Evolutionary conservation across 2,113 vertebrate genomes (phyloP).

Genomic region (Neodontobutis hainanensis): DNA sequence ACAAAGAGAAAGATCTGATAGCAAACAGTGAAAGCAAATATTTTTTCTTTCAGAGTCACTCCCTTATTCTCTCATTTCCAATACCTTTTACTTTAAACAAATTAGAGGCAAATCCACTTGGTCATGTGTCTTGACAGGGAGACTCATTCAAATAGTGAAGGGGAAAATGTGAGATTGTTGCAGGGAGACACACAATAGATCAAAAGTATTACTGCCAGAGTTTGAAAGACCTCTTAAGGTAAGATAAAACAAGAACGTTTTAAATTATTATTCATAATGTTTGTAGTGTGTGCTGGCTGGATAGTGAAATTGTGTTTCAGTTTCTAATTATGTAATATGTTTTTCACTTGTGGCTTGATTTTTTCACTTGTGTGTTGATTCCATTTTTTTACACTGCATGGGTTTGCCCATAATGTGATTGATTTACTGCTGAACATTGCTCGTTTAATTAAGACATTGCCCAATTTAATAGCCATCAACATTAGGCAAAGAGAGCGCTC

Average conservation of each 20-base stretch:
- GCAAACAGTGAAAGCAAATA: constrained; percentile 46
- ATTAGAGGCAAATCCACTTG: constrained; percentile 79
- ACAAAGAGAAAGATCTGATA: constrained; percentile 12
- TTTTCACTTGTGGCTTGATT: constrained; percentile 10
- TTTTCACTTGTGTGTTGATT: constrained; percentile 48
- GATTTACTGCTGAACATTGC: constrained; percentile 37
- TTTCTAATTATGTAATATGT: background rate
- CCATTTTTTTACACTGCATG: constrained; percentile 59
- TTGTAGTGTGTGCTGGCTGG: background rate
- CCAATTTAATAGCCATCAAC: constrained; percentile 69
- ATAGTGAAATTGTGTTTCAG: background rate
- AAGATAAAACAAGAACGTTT: constrained; percentile 47
- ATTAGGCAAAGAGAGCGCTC: constrained; percentile 33
- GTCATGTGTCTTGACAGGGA: constrained; percentile 74
- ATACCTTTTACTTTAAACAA: constrained; percentile 75
- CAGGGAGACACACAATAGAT: constrained; percentile 38
- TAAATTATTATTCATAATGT: background rate
- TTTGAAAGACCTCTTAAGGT: constrained; percentile 55
- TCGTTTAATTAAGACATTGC: constrained; percentile 67
- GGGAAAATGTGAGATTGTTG: constrained; percentile 51
- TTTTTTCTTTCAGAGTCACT: constrained; percentile 50
- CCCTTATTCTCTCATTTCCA: constrained; percentile 52
- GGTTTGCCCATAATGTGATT: constrained; percentile 69
- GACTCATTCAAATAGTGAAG: constrained; percentile 68
- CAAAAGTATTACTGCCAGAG: background rate